Conservation (phyloP, 2,113 vertebrate species). For the Globicephala melas region DNA sequence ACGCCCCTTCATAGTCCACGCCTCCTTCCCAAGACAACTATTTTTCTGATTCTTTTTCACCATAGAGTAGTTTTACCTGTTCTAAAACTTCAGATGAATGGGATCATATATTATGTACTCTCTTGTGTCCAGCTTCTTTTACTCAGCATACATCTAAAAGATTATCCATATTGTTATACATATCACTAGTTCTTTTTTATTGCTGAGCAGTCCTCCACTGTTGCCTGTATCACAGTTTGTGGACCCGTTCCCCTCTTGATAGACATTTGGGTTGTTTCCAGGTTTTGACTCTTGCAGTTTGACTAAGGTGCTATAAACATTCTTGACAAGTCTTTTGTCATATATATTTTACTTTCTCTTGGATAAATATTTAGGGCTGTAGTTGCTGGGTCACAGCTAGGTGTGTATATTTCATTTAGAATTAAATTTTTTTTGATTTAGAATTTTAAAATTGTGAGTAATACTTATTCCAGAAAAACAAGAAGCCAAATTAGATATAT, state of each 20-base stretch:
- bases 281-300: background rate
- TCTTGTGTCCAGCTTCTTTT: background rate
- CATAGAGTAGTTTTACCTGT: background rate
- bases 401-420: background rate
- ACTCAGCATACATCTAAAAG: background rate
- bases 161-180: background rate
- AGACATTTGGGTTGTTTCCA: background rate
- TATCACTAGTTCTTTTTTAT: background rate
- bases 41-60: background rate
- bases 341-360: conserved; percentile 6
- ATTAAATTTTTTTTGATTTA: background rate
- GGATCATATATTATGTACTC: background rate
- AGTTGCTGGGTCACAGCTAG: background rate
- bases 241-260: background rate
- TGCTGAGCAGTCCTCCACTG: background rate
- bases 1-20: background rate
- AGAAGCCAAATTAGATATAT: background rate
- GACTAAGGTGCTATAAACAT: background rate
- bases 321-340: background rate
- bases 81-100: background rate
- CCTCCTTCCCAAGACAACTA: background rate
- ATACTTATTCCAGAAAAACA: background rate
- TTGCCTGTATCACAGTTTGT: background rate
- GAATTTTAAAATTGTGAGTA: conserved; percentile 5
- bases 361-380: background rate